Conservation (phyloP, 2,888 invertebrate species). For the Ypsolopha scabrella region DNA sequence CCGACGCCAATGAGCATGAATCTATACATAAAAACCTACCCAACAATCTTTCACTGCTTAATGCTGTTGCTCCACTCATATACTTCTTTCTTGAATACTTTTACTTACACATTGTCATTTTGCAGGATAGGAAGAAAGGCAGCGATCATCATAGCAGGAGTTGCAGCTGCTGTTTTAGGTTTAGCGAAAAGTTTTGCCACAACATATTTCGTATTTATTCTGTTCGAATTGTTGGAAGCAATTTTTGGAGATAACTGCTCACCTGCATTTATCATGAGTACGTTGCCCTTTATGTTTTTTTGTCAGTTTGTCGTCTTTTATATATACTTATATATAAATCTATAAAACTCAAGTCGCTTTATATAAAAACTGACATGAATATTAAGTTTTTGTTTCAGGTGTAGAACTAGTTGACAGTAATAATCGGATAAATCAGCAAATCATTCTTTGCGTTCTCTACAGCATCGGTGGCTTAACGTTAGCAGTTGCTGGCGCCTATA, state of each 20-base stretch:
- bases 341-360: too few relatives aligned
- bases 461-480: conserved; percentile 72
- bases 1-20: too few relatives aligned
- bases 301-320: not conserved
- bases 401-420: conserved; percentile 39
- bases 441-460: conserved; percentile 62
- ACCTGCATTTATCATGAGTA: not conserved
- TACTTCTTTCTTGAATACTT: too few relatives aligned
- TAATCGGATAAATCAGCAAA: conserved; percentile 21
- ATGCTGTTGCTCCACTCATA: too few relatives aligned
- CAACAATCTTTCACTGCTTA: too few relatives aligned
- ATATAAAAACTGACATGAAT: too few relatives aligned
- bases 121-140: not conserved
- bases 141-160: not conserved
- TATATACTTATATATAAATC: too few relatives aligned
- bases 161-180: not conserved
- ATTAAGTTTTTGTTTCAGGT: conserved; percentile 32
- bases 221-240: conserved; percentile 1
- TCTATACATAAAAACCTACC: too few relatives aligned
- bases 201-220: not conserved
- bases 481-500: conserved; percentile 72
- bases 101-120: too few relatives aligned
- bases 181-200: not conserved
- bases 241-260: not conserved
- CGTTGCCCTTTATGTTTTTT: not conserved